Evolutionary conservation across 1,140 invertebrate genomes (phyloP), one percentile per base, ranked within the genome.

Genomic region (Euschistus heros): DNA sequence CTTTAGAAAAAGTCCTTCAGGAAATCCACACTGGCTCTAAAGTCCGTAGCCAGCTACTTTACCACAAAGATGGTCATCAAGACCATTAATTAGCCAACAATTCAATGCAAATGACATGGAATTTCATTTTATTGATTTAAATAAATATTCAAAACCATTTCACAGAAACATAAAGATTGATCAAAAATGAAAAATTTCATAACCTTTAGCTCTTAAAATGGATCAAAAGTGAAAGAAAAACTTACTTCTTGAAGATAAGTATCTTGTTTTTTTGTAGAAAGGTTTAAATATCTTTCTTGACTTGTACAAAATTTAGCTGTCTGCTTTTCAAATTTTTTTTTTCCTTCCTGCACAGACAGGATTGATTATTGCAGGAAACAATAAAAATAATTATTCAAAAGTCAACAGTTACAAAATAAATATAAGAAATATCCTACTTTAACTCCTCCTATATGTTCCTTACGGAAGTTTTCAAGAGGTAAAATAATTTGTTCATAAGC

Each of bases 251-350:
- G 88, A 69, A 97, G 81, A 67, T 89, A 85, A 69, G 84, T 86
- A 74, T 95, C 93, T 69, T 89, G 89, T 75, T 94, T 94, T 80
- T 95, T 94, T 4, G 91, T 91, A 33, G 94, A 96, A 67, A 97
- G 80, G 77, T 93, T 94, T 18, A 98, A 80, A 74, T 96, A 94
- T 68, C 92, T 82, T 76, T 98, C 95, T 77, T 97, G 89, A 70
- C 89, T 92, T 77, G 92, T 87, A 76, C 92, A 97, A 79, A 97
- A 98, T 78, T 97, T 97, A 37, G 89, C 83, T 0, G 94, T 97
- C 76, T 97, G 93, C 73, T 97, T 97, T 73, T 97, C 94, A 78
- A 97, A 98, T 75, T 94, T 94, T 77, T 97, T 97, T 76, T 96
- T 96, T 62, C 91, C 92, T 70, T 95, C 92, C 84, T 91, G 75